These are phyloP conservation scores for Drosophila kanapiae DNA, from an alignment of 1,140 invertebrate species.

Conservation along the genomic window DNA sequence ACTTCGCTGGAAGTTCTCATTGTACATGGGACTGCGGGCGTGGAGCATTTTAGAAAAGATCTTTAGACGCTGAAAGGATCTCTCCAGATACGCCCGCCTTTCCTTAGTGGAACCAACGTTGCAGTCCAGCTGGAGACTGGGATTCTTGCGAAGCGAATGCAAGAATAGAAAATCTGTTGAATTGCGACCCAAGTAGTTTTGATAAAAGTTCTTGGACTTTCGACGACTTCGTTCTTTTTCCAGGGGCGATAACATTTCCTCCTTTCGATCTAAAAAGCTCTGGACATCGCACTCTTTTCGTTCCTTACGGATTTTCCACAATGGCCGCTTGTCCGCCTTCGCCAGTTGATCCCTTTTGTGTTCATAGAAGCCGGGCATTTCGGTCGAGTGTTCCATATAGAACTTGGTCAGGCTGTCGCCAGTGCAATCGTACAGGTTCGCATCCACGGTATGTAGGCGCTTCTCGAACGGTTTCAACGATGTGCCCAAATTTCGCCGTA, in stretches of 20 bases:
- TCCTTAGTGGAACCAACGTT: slow-evolving; percentile 19
- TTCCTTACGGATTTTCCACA: slow-evolving; percentile 61
- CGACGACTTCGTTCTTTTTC: slow-evolving; percentile 60
- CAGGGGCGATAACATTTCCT: slow-evolving; percentile 56
- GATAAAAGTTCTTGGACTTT: slow-evolving; percentile 68
- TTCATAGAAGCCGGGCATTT: slow-evolving; percentile 44
- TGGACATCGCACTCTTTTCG: slow-evolving; percentile 67
- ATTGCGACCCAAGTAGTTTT: slow-evolving; percentile 65
- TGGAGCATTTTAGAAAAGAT: slow-evolving; percentile 71
- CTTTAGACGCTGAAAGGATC: slow-evolving; percentile 27
- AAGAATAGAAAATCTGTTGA: slow-evolving; percentile 77
- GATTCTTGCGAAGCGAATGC: slow-evolving; percentile 51
- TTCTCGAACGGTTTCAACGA: slow-evolving; percentile 48
- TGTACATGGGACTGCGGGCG: slow-evolving; percentile 72
- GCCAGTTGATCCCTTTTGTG: slow-evolving; percentile 7
- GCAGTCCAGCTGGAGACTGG: slow-evolving; percentile 22
- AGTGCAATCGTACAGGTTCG: slow-evolving; percentile 67
- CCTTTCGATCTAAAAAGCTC: slow-evolving; percentile 50
- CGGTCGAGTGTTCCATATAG: slow-evolving; percentile 46
- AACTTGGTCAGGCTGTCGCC: slow-evolving; percentile 56
- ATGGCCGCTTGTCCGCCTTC: slow-evolving; percentile 13
- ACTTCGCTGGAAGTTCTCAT: slow-evolving; percentile 37
- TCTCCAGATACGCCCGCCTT: slow-evolving; percentile 18
- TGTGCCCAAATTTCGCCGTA: slow-evolving; percentile 39
- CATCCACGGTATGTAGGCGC: slow-evolving; percentile 57